Conservation (phyloP, 2,888 invertebrate species). For the Cerastoderma edule region DNA sequence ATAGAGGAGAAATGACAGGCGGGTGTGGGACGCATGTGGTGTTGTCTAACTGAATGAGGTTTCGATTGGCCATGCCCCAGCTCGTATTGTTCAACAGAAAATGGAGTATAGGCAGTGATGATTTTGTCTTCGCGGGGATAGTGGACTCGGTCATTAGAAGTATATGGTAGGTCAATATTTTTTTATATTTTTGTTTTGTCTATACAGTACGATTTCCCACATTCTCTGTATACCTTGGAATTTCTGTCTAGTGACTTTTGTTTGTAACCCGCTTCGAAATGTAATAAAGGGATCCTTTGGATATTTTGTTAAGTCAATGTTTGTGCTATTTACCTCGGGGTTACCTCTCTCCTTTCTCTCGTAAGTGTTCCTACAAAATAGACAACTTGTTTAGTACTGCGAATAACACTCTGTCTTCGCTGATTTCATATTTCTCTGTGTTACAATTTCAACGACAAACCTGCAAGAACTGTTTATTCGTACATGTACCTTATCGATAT, state of each 20-base stretch:
- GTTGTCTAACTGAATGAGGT: background rate
- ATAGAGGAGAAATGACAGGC: background rate
- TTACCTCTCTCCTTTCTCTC: background rate
- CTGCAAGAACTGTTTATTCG: no score
- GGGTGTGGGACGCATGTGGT: background rate
- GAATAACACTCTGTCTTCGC: no score
- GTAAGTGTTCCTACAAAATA: no score
- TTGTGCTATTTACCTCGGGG: no score
- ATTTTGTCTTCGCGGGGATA: slow-evolving; percentile 92
- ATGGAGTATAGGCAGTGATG: slow-evolving; percentile 96
- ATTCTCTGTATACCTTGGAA: background rate
- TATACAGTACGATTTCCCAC: background rate
- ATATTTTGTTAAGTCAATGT: no score
- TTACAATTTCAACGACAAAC: no score
- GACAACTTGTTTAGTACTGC: no score
- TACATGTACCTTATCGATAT: no score
- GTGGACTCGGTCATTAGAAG: slow-evolving; percentile 84
- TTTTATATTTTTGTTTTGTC: background rate
- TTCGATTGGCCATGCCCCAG: slow-evolving; percentile 89
- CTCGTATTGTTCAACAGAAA: slow-evolving; percentile 93
- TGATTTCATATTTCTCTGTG: no score
- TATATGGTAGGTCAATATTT: slow-evolving; percentile 83
- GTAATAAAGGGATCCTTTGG: background rate
- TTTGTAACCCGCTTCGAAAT: no score
- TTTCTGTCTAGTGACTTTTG: no score